Evolutionary conservation across 2,888 invertebrate genomes (phyloP), one percentile per base, ranked within the genome.

Genomic region (Elegia similella): DNA sequence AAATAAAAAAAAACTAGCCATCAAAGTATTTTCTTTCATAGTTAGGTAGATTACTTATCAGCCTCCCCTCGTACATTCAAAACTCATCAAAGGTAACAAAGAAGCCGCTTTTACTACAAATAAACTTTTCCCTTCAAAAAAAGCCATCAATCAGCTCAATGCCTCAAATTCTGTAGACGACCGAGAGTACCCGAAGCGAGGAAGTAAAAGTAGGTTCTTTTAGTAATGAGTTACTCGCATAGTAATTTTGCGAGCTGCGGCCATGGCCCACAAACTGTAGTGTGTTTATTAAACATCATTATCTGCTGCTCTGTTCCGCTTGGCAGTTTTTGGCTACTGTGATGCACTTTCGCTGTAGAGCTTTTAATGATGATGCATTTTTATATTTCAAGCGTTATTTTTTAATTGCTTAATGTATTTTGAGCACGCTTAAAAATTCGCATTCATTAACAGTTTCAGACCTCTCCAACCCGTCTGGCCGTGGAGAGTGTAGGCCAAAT

Each of bases 201-300:
- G 62, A 72, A 73, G 73, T 73, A 72, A 75, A 73, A 75, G 76
- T 72, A 69, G 68, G 63, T 59, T 38, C n/a, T 38, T 38, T n/a
- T 63, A 57, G 68, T 72, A 72, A 74, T 69, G 65, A 71, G 67
- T 63, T 64, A 65, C 67, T 63, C 64, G 65, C 66, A 68, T 64
- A 64, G 72, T 64, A 68, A 73, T 75, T 73, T 76, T 68, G 70
- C 73, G 72, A 69, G 67, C 62, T 68, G 67, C 68, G 73, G 60
- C 75, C 75, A 66, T 74, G 76, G 71, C 75, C 75, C 64, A 76
- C 72, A 73, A 64, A 68, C 69, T 68, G 70, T 71, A 65, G 67
- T 63, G 60, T 68, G 62, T 72, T 70, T 70, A 66, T 66, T 72
- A n/a, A n/a, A 70, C 60, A 66, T 69, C 61, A 71, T 70, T 71